Evolutionary conservation across 1,140 invertebrate genomes (phyloP).

Genomic region (Diploscapter pachys): DNA sequence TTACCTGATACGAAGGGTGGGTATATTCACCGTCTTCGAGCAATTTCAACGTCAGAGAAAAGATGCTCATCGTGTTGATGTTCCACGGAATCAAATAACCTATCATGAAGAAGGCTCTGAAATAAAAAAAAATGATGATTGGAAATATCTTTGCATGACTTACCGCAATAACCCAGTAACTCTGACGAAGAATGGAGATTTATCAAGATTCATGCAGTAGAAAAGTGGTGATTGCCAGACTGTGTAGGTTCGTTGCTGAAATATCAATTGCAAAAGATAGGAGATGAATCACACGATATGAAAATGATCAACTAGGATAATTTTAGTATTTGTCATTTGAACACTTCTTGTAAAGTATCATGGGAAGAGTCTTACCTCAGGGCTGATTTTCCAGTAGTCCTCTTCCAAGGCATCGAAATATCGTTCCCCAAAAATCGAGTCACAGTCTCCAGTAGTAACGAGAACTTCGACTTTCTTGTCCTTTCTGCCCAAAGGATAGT

Average conservation of each 20-base stretch:
- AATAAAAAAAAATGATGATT: slow-evolving; percentile 4
- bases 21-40: slow-evolving; percentile 46
- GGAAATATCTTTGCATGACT: background rate
- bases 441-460: slow-evolving; percentile 46
- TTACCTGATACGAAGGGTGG: slow-evolving; percentile 46
- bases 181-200: slow-evolving; percentile 47
- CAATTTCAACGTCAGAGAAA: slow-evolving; percentile 42
- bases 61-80: slow-evolving; percentile 50
- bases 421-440: slow-evolving; percentile 39
- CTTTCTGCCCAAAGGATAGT: slow-evolving; percentile 29
- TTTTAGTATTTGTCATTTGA: background rate
- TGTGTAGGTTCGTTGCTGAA: slow-evolving; percentile 37
- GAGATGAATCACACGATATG: background rate
- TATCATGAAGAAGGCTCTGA: slow-evolving; percentile 47
- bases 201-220: slow-evolving; percentile 46
- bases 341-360: background rate
- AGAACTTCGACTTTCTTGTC: slow-evolving; percentile 32
- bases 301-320: background rate
- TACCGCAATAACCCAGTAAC: slow-evolving; percentile 36
- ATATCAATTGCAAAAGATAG: background rate
- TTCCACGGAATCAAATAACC: slow-evolving; percentile 48
- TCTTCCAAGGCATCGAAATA: slow-evolving; percentile 46
- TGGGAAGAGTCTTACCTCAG: slow-evolving; percentile 27
- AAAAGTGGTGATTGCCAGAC: slow-evolving; percentile 49
- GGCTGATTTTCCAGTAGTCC: slow-evolving; percentile 40